A percentile compares a stretch with the other conserved stretches of the same genome.
Evolutionary conservation across 2,113 vertebrate genomes (phyloP).

Genomic region (Pterocles gutturalis): DNA sequence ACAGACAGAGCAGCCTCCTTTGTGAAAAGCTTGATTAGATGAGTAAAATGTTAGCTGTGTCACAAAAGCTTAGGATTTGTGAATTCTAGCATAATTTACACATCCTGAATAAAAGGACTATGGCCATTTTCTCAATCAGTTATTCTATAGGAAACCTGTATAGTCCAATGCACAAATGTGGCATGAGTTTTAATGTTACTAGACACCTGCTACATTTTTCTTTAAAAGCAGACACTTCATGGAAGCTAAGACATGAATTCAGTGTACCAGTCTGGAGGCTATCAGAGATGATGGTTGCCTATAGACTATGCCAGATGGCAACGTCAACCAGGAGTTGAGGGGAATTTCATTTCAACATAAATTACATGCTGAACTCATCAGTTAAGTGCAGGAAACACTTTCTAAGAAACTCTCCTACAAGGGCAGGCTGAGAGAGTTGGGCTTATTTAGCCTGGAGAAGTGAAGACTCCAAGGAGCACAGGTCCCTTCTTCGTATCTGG

Average conservation of each 20-base stretch:
- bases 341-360: not conserved
- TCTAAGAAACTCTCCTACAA: no score
- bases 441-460: no score
- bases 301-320: not conserved
- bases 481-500: accelerated
- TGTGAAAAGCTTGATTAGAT: not conserved
- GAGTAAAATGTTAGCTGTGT: not conserved
- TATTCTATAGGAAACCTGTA: not conserved
- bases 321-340: not conserved
- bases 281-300: not conserved
- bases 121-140: not conserved
- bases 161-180: not conserved
- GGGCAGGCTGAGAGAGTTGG: no score
- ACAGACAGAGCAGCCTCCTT: not conserved
- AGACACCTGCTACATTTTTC: not conserved
- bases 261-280: accelerated
- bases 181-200: not conserved
- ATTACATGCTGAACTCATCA: not conserved
- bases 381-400: no score
- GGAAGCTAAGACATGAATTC: not conserved
- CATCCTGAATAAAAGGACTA: not conserved
- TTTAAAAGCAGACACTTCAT: not conserved
- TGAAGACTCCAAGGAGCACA: not conserved
- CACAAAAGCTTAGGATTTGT: not conserved
- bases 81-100: not conserved